Base-by-base conservation (phyloP, 2,113 vertebrate genomes). In the Salvelinus namaycush region DNA sequence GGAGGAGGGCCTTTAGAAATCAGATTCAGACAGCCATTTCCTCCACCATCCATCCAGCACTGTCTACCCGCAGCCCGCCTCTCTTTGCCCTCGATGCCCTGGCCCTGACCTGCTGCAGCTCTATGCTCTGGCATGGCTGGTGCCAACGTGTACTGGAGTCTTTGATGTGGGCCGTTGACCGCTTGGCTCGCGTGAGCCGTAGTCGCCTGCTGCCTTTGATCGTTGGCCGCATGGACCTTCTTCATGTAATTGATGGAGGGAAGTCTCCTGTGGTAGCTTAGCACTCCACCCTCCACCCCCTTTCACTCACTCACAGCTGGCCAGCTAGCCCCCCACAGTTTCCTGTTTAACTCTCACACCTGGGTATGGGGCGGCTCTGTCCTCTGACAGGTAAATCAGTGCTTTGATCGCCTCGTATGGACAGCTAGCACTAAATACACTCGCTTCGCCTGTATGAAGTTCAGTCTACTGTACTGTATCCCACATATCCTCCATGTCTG, bases 141-240 rank as follows among this genome's bases (percentile, higher is more conserved):
- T 78, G 73, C 48, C 29, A 66, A 0, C 29, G 75, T 48, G 26
- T 77, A 72, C 70, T 74, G 62, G 82, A 83, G 84, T 77, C 78
- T 90, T 90, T 84, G 78, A 88, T 81, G 86, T 84, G 76, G 81
- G 74, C 67, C 76, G 64, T 79, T 81, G 9, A 44, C 39, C 39
- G 39, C 39, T 44, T 44, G 31, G 76, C 22, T 82, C 74, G 68
- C 74, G 57, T 64, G 66, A 44, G 39, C 39, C 9, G 9, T 44
- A 44, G 39, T 44, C 9, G 39, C 39, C 9, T 44, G 39, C 39
- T 11, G 39, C 31, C 79, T 88, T 84, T 88, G 81, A 90, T 87
- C 48, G 0, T 8, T 31, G 70, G 22, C 48, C 27, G 49, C 70
- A 24, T 51, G 51, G 51, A 27, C 49, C 29, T 27, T 71, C 81